Evolutionary conservation across 2,797 vertebrate genomes (phyloP), one percentile per base, ranked within the genome.

Genomic region (Chelon labrosus): DNA sequence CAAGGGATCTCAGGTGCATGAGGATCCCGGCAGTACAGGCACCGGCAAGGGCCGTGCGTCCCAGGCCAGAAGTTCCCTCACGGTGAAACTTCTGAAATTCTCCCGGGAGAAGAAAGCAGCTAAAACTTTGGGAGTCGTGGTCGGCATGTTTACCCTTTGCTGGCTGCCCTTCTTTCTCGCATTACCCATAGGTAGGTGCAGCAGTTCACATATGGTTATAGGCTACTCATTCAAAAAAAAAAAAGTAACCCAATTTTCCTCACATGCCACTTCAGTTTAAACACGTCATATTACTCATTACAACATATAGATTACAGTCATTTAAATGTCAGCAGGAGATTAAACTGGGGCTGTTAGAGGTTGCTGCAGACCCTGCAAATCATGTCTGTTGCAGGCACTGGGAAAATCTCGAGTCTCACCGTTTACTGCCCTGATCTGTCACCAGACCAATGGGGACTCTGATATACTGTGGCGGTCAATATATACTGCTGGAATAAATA

Each of bases 31-130:
- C 79, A 83, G 76, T 44, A 66, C 88, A 0, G 61, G 60, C 59
- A 8, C 84, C 10, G 84, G 84, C 17, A 89, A 94, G 84, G 90
- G 94, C 84, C 96, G 97, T 49, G 94, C 93, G 41, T 93, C 96
- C 83, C 95, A 97, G 12, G 88, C 94, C 52, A 94, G 96, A 73
- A 98, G 96, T 86, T 97, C 96, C 53, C 95, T 99, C 73, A 96
- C 97, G 47, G 91, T 99, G 80, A 97, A 96, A 90, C 94, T 98
- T 74, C 94, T 97, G 8, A 98, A 98, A 77, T 98, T 98, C 91
- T 98, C 97, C 85, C 92, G 97, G 79, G 97, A 98, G 91, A 98
- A 98, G 94, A 98, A 98, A 87, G 97, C 97, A 37, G 97, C 97
- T 62, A 98, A 98, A 90, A 98, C 97, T 3, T 7, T 98, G 88